These are phyloP conservation scores for Acanthopagrus latus DNA, from an alignment of 2,797 vertebrate species.

Conservation along the genomic window DNA sequence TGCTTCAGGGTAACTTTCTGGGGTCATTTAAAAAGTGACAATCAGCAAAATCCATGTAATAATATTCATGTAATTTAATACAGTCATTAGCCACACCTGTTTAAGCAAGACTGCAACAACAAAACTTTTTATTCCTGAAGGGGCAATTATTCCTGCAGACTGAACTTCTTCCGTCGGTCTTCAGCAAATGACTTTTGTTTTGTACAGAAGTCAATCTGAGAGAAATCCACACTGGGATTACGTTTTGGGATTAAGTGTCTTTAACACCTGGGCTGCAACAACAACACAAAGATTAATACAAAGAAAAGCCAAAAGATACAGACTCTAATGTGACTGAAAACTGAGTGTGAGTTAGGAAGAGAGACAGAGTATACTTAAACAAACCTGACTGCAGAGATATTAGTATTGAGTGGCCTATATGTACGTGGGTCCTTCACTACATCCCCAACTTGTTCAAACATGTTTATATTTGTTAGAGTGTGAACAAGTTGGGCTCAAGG, in stretches of 20 bases:
- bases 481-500: not conserved
- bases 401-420: too few species aligned
- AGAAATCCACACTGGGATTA: not conserved
- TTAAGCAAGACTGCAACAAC: not conserved
- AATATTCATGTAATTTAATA: not conserved
- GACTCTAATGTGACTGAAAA: not conserved
- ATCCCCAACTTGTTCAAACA: too few species aligned
- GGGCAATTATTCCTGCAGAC: slow-evolving; percentile 2
- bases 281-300: not conserved
- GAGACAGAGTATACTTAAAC: too few species aligned
- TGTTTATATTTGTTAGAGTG: too few species aligned
- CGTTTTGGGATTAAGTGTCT: not conserved
- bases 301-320: not conserved
- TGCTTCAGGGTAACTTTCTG: slow-evolving; percentile 1
- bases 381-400: too few species aligned
- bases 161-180: not conserved
- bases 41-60: slow-evolving; percentile 15
- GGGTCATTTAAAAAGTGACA: not conserved
- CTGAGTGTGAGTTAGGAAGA: not conserved
- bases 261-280: not conserved
- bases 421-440: too few species aligned
- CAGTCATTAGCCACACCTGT: not conserved
- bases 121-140: slow-evolving; percentile 11
- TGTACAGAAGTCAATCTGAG: not conserved
- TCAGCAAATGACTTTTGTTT: not conserved